Conservation (phyloP, 2,888 invertebrate genomes). For the Habroteleia sp. region DNA sequence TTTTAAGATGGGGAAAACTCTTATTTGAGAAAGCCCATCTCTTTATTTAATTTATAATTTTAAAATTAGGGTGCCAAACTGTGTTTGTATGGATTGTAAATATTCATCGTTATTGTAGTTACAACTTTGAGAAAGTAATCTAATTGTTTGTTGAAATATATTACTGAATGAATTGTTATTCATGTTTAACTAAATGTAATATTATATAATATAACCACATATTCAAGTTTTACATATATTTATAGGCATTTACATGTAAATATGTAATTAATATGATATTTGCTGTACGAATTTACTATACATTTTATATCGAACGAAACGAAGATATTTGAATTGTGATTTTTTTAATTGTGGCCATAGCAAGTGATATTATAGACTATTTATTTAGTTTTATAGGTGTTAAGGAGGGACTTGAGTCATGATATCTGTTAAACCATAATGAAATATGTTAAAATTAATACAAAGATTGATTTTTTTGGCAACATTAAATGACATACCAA, state of each 20-base stretch:
- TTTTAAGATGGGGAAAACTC: too few relatives aligned
- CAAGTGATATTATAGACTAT: too few relatives aligned
- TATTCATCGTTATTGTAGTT: neutral
- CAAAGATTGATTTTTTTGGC: too few relatives aligned
- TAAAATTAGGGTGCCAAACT: constrained; percentile 21
- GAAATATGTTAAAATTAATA: too few relatives aligned
- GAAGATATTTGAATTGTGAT: neutral
- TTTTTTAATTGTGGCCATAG: neutral
- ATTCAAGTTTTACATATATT: neutral
- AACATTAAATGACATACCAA: too few relatives aligned
- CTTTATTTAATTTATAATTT: neutral
- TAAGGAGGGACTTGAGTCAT: too few relatives aligned
- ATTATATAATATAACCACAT: neutral
- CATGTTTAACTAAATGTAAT: constrained; percentile 1
- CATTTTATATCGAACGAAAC: constrained; percentile 11
- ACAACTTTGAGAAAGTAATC: constrained; percentile 8
- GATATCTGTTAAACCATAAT: too few relatives aligned
- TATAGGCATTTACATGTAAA: constrained; percentile 21
- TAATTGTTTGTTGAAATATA: constrained; percentile 14
- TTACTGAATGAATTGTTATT: constrained; percentile 5
- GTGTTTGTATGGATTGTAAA: constrained; percentile 2
- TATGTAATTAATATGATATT: constrained; percentile 39
- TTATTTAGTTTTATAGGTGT: too few relatives aligned
- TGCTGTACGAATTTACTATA: constrained; percentile 19
- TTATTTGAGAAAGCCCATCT: too few relatives aligned